Base-by-base conservation (phyloP, 2,888 invertebrate genomes). In the Agrotis ipsilon region DNA sequence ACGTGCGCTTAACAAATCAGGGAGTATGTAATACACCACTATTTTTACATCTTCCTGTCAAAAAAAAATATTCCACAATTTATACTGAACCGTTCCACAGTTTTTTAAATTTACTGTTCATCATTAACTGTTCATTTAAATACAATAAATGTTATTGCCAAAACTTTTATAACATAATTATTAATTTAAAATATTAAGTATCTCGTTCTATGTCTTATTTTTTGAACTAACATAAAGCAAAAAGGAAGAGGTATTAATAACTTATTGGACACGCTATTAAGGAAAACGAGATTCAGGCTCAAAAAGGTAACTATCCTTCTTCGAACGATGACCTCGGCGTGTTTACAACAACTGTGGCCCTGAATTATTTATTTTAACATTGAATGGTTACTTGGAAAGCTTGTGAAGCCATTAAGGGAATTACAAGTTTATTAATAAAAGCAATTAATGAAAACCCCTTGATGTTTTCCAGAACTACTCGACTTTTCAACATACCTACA, bases 351-450 rank as follows among this genome's bases (percentile, higher is more conserved):
- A 24, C 51, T 49, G 19, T 32, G 19, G 32, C n/a, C 19, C 39
- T 32, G 19, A 21, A 39, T 70, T 24, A 39, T 21, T 68, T 24
- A 39, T n/a, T 43, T 16, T 21, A 45, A 32, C 45, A 45, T 27
- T 18, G 18, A 43, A 67, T 43, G 43, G 39, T 19, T 27, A 16
- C 18, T 68, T 68, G 27, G 18, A 27, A 67, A 27, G 18, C 45
- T 51, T 45, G 51, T 67, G 18, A 9, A 51, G 51, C 51, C 43
- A 68, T 68, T 45, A 32, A 16, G 16, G 19, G 11, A 68, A 45
- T 45, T 21, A 68, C 14, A 11, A 45, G 14, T 16, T 16, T 21
- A 52, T 24, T 24, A 21, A 7, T 3, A n/a, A 18, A 46, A 59
- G 13, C 24, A 45, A 46, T n/a, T 39, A 14, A 32, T 21, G 7